Conservation (phyloP, 2,797 vertebrate species). For the Poliocrania exsul region DNA sequence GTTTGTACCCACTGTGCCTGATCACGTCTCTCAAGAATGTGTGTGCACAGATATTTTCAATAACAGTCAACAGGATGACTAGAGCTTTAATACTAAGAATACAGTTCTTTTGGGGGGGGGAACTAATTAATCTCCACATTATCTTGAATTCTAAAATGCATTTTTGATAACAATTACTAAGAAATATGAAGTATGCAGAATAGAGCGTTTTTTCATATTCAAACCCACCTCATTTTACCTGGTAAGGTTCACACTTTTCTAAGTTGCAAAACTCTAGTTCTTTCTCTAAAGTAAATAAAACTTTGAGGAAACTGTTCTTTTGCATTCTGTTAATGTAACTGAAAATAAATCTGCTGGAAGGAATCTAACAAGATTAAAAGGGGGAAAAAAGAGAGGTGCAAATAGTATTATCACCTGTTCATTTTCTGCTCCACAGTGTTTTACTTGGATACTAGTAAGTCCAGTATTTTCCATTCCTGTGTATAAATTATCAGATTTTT, state of each 20-base stretch:
- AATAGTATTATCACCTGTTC: constrained; percentile 32
- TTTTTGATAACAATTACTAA: neutral
- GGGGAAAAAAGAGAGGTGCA: neutral
- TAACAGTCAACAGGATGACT: neutral
- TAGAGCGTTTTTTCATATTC: neutral
- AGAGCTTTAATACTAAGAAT: neutral
- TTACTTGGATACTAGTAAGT: constrained; percentile 47
- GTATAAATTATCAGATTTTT: neutral
- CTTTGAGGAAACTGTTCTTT: neutral
- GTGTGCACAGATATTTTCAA: neutral
- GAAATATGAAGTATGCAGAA: neutral
- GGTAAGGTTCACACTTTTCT: neutral
- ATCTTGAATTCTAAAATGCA: neutral
- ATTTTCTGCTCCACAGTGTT: constrained; percentile 51
- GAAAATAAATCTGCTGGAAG: constrained; percentile 43
- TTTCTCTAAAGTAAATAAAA: neutral
- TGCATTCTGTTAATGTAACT: constrained; percentile 39
- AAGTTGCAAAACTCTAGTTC: neutral
- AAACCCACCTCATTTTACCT: neutral
- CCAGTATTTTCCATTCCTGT: neutral
- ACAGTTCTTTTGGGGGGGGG: neutral
- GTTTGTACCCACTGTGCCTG: neutral
- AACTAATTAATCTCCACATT: neutral
- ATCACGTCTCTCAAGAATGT: neutral
- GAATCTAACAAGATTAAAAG: constrained; percentile 37